phyloP scores from a whole-genome alignment of 2,888 invertebrate genomes.

The Pseudococcus longispinus region DNA sequence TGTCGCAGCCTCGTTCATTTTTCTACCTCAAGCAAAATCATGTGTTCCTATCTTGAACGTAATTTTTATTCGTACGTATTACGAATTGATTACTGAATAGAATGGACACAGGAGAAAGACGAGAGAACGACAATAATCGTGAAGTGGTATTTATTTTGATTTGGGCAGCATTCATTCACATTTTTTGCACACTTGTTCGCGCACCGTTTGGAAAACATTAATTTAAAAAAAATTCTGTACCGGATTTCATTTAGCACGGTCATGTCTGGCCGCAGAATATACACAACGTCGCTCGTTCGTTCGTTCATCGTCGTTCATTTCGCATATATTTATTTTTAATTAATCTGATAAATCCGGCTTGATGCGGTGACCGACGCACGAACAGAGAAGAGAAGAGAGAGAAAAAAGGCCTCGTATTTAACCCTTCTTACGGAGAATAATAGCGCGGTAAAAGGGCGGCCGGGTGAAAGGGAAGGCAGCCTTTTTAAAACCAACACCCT shows the following conservation, averaged over 20 bases:
- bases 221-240: not conserved
- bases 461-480: not conserved
- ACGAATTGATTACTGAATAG: too few species aligned
- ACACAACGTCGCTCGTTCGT: not conserved
- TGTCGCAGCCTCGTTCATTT: too few species aligned
- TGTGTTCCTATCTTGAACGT: too few species aligned
- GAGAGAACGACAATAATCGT: too few species aligned
- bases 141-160: not conserved
- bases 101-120: too few species aligned
- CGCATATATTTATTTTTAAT: constrained; percentile 45
- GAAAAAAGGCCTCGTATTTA: constrained; percentile 3
- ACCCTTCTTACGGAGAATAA: constrained; percentile 24
- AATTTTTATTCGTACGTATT: too few species aligned
- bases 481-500: constrained; percentile 29
- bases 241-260: constrained; percentile 58
- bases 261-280: constrained; percentile 58
- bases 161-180: not conserved
- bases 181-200: constrained; percentile 3
- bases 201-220: not conserved
- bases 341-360: constrained; percentile 7
- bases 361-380: not conserved
- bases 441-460: not conserved
- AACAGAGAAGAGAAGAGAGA: not conserved
- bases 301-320: constrained; percentile 59
- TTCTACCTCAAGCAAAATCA: too few species aligned